Conservation (phyloP, 2,113 vertebrate genomes). For the Anthoscopus minutus region DNA sequence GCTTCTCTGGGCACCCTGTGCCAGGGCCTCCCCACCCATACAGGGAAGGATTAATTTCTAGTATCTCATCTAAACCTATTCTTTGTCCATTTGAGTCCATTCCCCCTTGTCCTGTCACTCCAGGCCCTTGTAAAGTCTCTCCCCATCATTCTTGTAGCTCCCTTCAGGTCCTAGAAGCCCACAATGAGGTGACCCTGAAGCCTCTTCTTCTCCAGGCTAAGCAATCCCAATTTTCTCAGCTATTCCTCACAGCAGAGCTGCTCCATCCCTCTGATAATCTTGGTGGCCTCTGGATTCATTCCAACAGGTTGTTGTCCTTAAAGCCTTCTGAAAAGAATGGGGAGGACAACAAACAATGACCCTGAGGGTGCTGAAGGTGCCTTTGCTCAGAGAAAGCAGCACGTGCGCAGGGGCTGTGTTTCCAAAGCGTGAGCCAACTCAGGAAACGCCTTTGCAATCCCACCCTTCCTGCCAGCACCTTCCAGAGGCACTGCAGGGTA, state of each 20-base stretch:
- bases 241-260: background rate
- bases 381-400: background rate
- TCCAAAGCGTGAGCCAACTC: background rate
- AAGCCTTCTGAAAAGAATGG: background rate
- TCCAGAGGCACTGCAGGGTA: background rate
- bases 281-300: background rate
- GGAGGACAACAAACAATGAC: background rate
- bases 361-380: background rate
- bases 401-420: background rate
- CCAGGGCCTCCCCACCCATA: accelerated
- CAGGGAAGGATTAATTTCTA: background rate
- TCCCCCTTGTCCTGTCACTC: background rate
- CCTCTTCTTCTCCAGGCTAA: background rate
- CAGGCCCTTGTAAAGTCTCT: background rate
- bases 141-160: background rate
- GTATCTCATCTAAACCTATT: background rate
- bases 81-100: background rate
- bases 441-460: background rate
- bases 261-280: background rate
- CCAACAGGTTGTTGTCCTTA: background rate
- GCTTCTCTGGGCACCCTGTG: background rate
- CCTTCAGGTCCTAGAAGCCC: background rate
- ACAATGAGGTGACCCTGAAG: background rate
- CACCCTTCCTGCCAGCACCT: constrained; percentile 45
- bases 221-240: background rate